Evolutionary conservation across 2,888 invertebrate genomes (phyloP).

Genomic region (Acleris emargana): DNA sequence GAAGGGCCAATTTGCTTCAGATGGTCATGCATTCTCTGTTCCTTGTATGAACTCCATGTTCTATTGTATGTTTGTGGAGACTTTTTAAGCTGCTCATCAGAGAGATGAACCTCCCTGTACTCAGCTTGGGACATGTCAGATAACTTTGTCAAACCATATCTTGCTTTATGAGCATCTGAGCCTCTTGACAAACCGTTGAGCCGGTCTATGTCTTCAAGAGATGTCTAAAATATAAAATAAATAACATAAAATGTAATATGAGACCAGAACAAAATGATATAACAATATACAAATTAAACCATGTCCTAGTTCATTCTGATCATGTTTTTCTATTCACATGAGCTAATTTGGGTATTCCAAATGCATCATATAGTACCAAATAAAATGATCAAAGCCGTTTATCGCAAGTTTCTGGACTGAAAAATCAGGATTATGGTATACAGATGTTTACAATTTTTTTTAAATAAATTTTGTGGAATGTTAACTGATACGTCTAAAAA

Average conservation of each 20-base stretch:
- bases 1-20: slow-evolving; percentile 28
- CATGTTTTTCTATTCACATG: too few species aligned
- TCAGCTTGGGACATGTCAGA: slow-evolving; percentile 86
- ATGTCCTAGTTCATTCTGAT: too few species aligned
- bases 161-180: slow-evolving; percentile 68
- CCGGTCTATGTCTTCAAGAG: slow-evolving; percentile 73
- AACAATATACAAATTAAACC: too few species aligned
- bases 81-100: slow-evolving; percentile 63
- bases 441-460: too few species aligned
- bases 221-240: slow-evolving; percentile 64
- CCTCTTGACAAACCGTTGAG: slow-evolving; percentile 72
- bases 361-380: too few species aligned
- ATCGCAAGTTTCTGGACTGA: too few species aligned
- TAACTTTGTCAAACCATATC: slow-evolving; percentile 84
- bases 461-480: too few species aligned
- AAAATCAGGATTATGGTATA: too few species aligned
- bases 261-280: too few species aligned
- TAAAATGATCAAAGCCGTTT: too few species aligned
- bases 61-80: slow-evolving; percentile 53
- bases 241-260: slow-evolving; percentile 22
- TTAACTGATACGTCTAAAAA: too few species aligned
- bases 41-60: slow-evolving; percentile 57
- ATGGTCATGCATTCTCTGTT: slow-evolving; percentile 37
- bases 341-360: too few species aligned
- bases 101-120: slow-evolving; percentile 77